These are phyloP conservation scores for Dascyllus trimaculatus DNA, from an alignment of 2,113 vertebrate genomes.

Conservation along the genomic window DNA sequence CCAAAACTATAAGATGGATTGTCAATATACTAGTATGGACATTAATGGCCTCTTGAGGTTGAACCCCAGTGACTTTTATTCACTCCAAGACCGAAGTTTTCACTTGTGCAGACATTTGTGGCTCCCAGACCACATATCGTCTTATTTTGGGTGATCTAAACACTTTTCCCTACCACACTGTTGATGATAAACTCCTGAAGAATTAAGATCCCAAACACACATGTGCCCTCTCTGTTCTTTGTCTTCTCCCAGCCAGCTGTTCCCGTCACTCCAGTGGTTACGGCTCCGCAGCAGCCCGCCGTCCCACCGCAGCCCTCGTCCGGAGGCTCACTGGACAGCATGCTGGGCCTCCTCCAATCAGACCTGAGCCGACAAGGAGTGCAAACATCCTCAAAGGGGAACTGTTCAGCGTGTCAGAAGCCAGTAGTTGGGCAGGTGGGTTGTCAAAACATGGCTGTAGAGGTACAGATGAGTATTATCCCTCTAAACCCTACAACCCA, in stretches of 20 bases:
- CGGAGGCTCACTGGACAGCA: slow-evolving; percentile 90
- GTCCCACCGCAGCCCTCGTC: slow-evolving; percentile 64
- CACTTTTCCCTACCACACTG: too few relatives aligned
- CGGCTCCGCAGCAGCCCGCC: slow-evolving; percentile 65
- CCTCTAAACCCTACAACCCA: too few relatives aligned
- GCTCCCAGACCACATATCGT: neutral
- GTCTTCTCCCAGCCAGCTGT: slow-evolving; percentile 64
- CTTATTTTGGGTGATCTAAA: too few relatives aligned
- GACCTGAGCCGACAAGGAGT: slow-evolving; percentile 92
- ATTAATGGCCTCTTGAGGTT: neutral
- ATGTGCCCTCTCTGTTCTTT: slow-evolving; percentile 1
- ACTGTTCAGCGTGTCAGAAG: slow-evolving; percentile 92
- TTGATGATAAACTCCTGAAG: neutral
- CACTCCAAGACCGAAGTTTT: neutral
- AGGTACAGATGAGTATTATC: too few relatives aligned
- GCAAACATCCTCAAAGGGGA: slow-evolving; percentile 90
- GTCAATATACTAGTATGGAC: neutral
- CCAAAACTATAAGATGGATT: too few relatives aligned
- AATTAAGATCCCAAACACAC: slow-evolving; percentile 11
- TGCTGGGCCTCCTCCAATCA: slow-evolving; percentile 93
- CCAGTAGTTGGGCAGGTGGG: slow-evolving; percentile 92
- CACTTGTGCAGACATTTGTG: neutral
- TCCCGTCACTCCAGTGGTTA: slow-evolving; percentile 71
- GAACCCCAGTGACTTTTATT: neutral
- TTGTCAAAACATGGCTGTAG: neutral